These are phyloP conservation scores for Sympetrum striolatum DNA, from an alignment of 2,888 invertebrate genomes.

Conservation along the genomic window DNA sequence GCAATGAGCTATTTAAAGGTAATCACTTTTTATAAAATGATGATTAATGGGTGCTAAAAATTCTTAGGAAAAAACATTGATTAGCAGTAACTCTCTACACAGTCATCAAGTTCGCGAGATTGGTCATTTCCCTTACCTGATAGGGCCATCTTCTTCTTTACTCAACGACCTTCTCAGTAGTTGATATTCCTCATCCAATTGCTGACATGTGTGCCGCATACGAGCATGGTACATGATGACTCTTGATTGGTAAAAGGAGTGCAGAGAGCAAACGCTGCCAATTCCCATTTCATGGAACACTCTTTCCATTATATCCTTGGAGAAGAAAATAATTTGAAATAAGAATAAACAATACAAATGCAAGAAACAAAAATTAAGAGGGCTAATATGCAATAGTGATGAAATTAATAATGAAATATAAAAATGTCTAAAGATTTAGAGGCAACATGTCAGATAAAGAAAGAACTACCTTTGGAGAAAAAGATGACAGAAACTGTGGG, in stretches of 20 bases:
- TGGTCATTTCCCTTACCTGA: neutral
- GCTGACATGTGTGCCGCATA: slow-evolving; percentile 3
- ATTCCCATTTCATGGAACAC: slow-evolving; percentile 68
- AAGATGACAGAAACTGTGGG: too few species aligned
- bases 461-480: too few species aligned
- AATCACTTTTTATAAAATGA: too few species aligned
- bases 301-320: slow-evolving; percentile 68
- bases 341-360: neutral
- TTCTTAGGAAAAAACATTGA: too few species aligned
- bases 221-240: slow-evolving; percentile 55
- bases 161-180: neutral
- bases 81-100: too few species aligned
- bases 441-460: too few species aligned
- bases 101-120: neutral
- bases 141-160: neutral
- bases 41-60: too few species aligned
- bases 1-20: too few species aligned
- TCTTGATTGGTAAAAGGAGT: slow-evolving; percentile 66
- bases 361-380: neutral
- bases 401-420: too few species aligned
- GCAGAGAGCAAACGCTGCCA: slow-evolving; percentile 65
- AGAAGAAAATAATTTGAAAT: slow-evolving; percentile 34
- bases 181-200: neutral
- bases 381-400: too few species aligned
- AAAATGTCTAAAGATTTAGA: too few species aligned